Percentiles rank a stretch among this genome's conserved stretches.
Conservation (phyloP, 2,888 invertebrate genomes). For the Nudaria mundana region DNA sequence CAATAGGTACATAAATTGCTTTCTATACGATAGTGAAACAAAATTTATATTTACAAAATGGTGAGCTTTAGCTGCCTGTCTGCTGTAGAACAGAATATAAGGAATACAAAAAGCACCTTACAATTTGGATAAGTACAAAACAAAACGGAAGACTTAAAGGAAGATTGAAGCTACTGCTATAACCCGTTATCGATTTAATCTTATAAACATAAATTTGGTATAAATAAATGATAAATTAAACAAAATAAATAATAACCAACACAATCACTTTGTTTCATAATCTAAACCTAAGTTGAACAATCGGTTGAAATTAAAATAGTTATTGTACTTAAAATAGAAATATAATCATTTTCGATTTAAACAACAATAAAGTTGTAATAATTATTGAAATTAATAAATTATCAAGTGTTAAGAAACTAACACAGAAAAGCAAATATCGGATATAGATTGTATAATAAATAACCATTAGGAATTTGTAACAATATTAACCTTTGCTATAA, state of each 20-base stretch:
- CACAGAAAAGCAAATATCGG: slow-evolving; percentile 24
- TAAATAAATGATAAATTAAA: slow-evolving; percentile 75
- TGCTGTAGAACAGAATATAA: slow-evolving; percentile 36
- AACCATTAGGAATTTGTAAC: too few species aligned
- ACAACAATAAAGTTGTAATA: slow-evolving; percentile 22
- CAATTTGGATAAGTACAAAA: slow-evolving; percentile 70
- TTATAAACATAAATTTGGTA: slow-evolving; percentile 62
- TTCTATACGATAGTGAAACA: slow-evolving; percentile 59
- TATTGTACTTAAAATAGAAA: slow-evolving; percentile 55
- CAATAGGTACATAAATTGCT: slow-evolving; percentile 71
- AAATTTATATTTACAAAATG: slow-evolving; percentile 66
- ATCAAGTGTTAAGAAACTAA: slow-evolving; percentile 19
- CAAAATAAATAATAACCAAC: slow-evolving; percentile 79
- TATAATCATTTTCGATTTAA: slow-evolving; percentile 35
- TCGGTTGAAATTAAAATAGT: slow-evolving; percentile 46
- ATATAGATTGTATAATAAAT: too few species aligned
- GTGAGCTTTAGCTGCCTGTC: slow-evolving; percentile 57
- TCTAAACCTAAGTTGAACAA: slow-evolving; percentile 56
- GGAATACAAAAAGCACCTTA: slow-evolving; percentile 57
- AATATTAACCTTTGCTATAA: slow-evolving; percentile 10
- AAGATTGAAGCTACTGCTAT: slow-evolving; percentile 59
- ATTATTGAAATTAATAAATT: too few species aligned
- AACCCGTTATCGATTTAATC: slow-evolving; percentile 61
- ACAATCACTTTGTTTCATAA: slow-evolving; percentile 69
- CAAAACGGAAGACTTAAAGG: slow-evolving; percentile 71